These are phyloP conservation scores for Augochlorella aurata DNA, from an alignment of 2,888 invertebrate genomes.

Conservation along the genomic window DNA sequence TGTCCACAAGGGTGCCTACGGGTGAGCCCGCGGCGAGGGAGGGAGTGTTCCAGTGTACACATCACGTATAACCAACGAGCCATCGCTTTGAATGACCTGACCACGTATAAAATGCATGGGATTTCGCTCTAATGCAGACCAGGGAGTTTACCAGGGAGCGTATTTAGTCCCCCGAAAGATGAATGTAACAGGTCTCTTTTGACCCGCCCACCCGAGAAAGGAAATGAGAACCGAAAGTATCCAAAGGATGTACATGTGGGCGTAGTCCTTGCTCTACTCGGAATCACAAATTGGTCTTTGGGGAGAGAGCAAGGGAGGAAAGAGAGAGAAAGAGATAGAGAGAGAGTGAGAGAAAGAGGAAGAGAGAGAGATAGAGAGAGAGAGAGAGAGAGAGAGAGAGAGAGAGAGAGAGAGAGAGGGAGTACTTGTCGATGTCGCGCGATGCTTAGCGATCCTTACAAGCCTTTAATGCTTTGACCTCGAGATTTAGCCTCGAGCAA, in stretches of 20 bases:
- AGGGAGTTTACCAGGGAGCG: conserved; percentile 71
- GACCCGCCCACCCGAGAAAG: conserved; percentile 59
- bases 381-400: not conserved
- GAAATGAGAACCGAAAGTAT: conserved; percentile 60
- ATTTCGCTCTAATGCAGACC: conserved; percentile 75
- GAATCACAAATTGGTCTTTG: conserved; percentile 67
- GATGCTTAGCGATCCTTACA: conserved; percentile 43
- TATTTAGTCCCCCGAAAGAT: conserved; percentile 73
- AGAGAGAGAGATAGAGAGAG: too few relatives aligned
- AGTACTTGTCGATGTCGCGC: conserved; percentile 24
- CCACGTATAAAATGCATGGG: conserved; percentile 81
- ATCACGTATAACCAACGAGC: conserved; percentile 70
- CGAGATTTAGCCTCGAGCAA: conserved; percentile 42
- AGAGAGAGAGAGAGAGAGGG: not conserved
- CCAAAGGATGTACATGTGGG: conserved; percentile 59
- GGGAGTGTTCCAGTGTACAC: conserved; percentile 64
- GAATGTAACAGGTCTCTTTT: conserved; percentile 77
- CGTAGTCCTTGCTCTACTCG: conserved; percentile 66
- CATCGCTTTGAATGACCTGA: conserved; percentile 75
- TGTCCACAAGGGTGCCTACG: conserved; percentile 74
- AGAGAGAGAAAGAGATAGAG: not conserved
- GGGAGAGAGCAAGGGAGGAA: conserved; percentile 31
- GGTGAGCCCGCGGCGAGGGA: conserved; percentile 46
- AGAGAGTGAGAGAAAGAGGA: not conserved
- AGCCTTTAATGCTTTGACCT: conserved; percentile 54